These are phyloP conservation scores for Naso thynnoides DNA, from an alignment of 2,797 vertebrate genomes.

Conservation along the genomic window DNA sequence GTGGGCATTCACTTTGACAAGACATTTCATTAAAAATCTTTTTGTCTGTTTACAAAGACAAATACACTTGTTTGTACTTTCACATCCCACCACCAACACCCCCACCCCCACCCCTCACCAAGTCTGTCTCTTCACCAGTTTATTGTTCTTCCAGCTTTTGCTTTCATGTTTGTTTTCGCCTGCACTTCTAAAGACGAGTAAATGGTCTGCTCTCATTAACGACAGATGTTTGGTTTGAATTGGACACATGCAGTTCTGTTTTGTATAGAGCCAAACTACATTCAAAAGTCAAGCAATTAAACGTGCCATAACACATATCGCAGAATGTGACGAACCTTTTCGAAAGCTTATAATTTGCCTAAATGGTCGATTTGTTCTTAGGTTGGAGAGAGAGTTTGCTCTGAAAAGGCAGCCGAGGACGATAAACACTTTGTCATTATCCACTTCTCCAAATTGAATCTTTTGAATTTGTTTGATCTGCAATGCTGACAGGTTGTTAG, in stretches of 20 bases:
- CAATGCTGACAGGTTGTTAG: background rate
- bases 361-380: background rate
- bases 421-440: background rate
- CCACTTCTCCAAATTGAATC: background rate
- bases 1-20: background rate
- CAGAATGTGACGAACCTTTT: background rate
- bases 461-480: background rate
- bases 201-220: slow-evolving; percentile 36
- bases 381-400: too few relatives aligned
- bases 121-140: background rate
- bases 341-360: background rate
- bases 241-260: slow-evolving; percentile 6
- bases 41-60: background rate
- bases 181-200: slow-evolving; percentile 10
- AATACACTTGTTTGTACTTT: background rate
- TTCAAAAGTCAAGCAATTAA: background rate
- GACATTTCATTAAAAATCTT: too few relatives aligned
- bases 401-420: too few relatives aligned
- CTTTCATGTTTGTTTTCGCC: slow-evolving; percentile 49
- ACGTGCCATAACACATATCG: background rate
- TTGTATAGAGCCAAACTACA: slow-evolving; percentile 1
- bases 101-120: background rate
- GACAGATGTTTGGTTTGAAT: slow-evolving; percentile 54
- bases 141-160: background rate
- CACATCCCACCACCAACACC: background rate